These are phyloP conservation scores for Pogonomyrmex barbatus DNA, from an alignment of 1,140 invertebrate genomes.

Conservation along the genomic window DNA sequence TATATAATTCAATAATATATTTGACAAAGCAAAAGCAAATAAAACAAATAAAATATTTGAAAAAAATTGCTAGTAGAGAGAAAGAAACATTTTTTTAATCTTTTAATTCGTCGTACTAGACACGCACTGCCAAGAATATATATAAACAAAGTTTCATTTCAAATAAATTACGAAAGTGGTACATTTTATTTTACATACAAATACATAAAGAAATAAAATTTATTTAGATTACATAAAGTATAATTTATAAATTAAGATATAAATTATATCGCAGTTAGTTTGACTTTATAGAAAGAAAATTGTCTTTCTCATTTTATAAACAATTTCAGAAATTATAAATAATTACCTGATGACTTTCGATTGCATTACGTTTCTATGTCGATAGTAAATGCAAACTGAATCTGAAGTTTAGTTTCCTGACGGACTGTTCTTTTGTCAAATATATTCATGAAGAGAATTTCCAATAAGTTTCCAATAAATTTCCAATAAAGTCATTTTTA, in stretches of 20 bases:
- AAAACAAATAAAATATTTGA: neutral
- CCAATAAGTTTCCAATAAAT: neutral
- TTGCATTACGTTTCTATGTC: neutral
- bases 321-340: neutral
- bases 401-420: neutral
- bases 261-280: neutral
- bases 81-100: neutral
- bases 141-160: neutral
- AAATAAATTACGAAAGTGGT: neutral
- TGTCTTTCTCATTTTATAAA: neutral
- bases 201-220: neutral
- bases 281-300: neutral
- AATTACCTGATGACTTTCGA: neutral
- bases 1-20: neutral
- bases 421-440: neutral
- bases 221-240: neutral
- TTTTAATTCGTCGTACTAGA: neutral
- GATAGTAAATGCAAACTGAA: neutral
- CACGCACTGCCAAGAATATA: neutral
- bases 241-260: neutral
- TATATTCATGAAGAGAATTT: neutral
- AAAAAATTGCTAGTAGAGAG: neutral
- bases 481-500: constrained; percentile 2
- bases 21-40: neutral
- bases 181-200: neutral